phyloP scores from a whole-genome alignment of 1,140 invertebrate genomes.

The Manduca sexta region DNA sequence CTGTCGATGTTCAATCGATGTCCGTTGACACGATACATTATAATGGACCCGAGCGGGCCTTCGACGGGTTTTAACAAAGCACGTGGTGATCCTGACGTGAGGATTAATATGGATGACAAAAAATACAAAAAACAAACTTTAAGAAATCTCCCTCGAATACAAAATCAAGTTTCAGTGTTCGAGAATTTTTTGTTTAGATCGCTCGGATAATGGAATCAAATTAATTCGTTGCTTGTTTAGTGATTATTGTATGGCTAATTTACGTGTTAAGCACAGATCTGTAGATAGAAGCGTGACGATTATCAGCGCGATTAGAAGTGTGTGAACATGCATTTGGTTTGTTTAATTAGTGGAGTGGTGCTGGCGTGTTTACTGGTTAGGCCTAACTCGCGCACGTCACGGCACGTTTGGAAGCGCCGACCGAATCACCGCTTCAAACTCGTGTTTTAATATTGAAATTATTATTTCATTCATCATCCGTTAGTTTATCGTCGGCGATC shows the following conservation, averaged over 20 bases:
- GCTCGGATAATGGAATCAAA: constrained; percentile 28
- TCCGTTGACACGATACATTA: constrained; percentile 69
- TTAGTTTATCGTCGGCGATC: constrained; percentile 57
- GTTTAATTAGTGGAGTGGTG: constrained; percentile 43
- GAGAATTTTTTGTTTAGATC: constrained; percentile 34
- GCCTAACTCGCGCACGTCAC: constrained; percentile 48
- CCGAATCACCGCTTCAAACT: constrained; percentile 48
- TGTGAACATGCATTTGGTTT: no score
- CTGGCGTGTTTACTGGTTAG: constrained; percentile 51
- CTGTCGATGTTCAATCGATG: constrained; percentile 66
- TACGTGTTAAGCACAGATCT: constrained; percentile 8
- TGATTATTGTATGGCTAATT: constrained; percentile 13
- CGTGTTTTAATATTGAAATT: constrained; percentile 48
- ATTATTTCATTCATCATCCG: constrained; percentile 60
- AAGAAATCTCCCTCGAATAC: constrained; percentile 46
- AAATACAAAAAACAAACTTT: constrained; percentile 28
- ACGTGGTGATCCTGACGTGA: constrained; percentile 61
- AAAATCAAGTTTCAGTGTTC: constrained; percentile 43
- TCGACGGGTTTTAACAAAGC: constrained; percentile 65
- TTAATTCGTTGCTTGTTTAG: constrained; percentile 39
- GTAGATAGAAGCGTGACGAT: neutral
- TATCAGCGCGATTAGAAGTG: neutral
- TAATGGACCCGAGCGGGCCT: constrained; percentile 55
- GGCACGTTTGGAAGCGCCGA: constrained; percentile 31
- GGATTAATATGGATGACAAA: constrained; percentile 66